Base-by-base conservation (phyloP, 2,888 invertebrate species). In the Drosophila kanekoi region DNA sequence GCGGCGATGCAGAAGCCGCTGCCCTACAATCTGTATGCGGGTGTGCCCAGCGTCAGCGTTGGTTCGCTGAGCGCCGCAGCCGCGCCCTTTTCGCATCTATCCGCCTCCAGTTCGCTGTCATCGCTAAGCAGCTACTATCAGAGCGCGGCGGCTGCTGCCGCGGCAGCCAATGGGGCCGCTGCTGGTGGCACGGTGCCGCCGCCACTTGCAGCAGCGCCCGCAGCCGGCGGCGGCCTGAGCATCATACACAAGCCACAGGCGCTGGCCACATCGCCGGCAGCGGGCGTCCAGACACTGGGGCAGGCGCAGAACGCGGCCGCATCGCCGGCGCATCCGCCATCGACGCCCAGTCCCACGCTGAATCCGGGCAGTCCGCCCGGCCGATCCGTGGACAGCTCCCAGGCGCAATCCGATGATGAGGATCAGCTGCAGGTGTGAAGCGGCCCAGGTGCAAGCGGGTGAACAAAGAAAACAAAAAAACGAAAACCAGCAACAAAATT, bases 1-100 rank as follows among this genome's bases (percentile, higher is more conserved):
- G 95, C 95, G 0, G 96, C 96, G 64, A 93, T 98, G 82, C 97
- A 97, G 92, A 97, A 97, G 92, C 98, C 98, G 2, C 93, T 98
- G 90, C 97, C 97, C 77, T 97, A 97, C 93, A 91, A 92, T 70
- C 74, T 93, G 13, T 93, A 93, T 90, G 90, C 93, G 77, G 87
- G 94, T 81, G 90, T 92, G 65, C 92, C 92, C 44, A 89, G 87
- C 18, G 90, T 92, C 18, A 87, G 91, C 3, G 89, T 90, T 6
- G 79, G 91, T 3, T 85, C 90, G 4, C 81, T 92, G n/a, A 92
- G 91, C 10, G 91, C 91, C 10, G 89, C 91, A 40, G 90, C 91
- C 52, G 90, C 91, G 60, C 93, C 92, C 18, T 93, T 93, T 70
- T 90, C 92, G 3, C 93, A 93, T 69, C 81, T 93, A 10, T 91